A percentile compares a stretch with the other conserved stretches of the same genome.
phyloP scores from a whole-genome alignment of 2,113 vertebrate species.

The Saguinus midas region DNA sequence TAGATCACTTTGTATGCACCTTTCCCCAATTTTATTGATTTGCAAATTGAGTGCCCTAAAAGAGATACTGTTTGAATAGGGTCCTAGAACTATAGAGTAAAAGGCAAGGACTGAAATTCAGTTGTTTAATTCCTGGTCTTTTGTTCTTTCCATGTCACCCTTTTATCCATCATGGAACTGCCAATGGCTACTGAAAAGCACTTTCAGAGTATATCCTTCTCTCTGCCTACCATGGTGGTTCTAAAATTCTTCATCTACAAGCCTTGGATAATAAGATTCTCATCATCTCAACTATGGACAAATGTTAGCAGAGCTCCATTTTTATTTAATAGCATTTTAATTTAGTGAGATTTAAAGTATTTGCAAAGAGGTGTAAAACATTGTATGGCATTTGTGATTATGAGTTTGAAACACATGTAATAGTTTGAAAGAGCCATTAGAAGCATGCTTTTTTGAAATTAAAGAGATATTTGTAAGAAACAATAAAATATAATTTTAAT shows the following conservation, averaged over 20 bases:
- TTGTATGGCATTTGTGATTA: conserved; percentile 8
- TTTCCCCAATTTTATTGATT: neutral
- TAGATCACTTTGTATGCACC: neutral
- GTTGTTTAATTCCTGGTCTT: neutral
- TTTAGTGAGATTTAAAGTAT: conserved; percentile 25
- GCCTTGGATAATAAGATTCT: neutral
- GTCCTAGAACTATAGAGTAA: neutral
- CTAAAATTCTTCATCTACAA: neutral
- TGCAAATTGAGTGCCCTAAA: neutral
- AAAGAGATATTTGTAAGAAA: conserved; percentile 21
- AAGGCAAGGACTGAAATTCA: neutral
- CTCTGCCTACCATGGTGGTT: neutral
- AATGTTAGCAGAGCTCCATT: neutral
- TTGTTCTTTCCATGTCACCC: neutral
- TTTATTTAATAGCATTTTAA: conserved; percentile 42
- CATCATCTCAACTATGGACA: neutral
- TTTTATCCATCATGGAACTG: neutral
- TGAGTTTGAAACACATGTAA: conserved; percentile 4
- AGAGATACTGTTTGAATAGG: neutral
- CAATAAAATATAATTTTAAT: conserved; percentile 5
- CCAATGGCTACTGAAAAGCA: neutral
- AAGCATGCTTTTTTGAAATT: neutral
- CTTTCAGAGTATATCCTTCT: neutral
- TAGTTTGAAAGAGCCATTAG: neutral
- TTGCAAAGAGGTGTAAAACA: neutral